A percentile compares a stretch with the other conserved stretches of the same genome.
Evolutionary conservation across 37 sponge, comb jelly and placozoan species (phyloP).

Genomic region (Theonella swinhoei): DNA sequence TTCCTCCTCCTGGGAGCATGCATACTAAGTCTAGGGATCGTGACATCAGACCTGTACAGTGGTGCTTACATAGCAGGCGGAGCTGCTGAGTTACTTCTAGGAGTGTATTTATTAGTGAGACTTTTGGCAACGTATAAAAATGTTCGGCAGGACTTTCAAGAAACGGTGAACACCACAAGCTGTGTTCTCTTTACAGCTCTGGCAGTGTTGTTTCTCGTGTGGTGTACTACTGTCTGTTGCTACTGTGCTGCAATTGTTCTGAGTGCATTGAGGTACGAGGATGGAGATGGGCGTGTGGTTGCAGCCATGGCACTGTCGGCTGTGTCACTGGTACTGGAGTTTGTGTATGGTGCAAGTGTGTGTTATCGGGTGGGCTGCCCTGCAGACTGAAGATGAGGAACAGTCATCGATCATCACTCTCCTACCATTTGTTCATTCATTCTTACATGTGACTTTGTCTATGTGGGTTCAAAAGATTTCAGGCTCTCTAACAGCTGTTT

Average conservation of each 20-base stretch:
- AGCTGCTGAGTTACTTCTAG: not conserved
- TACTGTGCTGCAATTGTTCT: not conserved
- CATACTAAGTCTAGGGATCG: not conserved
- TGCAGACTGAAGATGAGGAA: slow-evolving; percentile 1
- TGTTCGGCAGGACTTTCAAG: not conserved
- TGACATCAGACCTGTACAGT: too few relatives aligned
- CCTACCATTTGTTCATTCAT: too few relatives aligned
- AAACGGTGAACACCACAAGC: not conserved
- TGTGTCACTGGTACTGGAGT: not conserved
- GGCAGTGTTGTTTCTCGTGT: not conserved
- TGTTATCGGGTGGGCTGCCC: not conserved
- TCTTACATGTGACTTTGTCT: too few relatives aligned
- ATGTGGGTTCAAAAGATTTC: too few relatives aligned
- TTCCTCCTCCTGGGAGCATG: not conserved
- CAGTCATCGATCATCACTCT: too few relatives aligned
- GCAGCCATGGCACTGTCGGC: not conserved
- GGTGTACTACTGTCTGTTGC: not conserved
- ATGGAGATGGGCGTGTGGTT: not conserved
- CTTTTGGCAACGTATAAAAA: not conserved
- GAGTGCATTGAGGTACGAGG: not conserved
- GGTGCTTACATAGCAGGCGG: not conserved
- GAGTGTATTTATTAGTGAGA: not conserved
- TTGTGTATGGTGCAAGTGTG: not conserved
- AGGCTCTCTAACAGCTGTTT: too few relatives aligned
- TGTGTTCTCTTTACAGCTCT: not conserved